These are phyloP conservation scores for Mirza zaza DNA, from an alignment of 2,113 vertebrate genomes.

Conservation along the genomic window DNA sequence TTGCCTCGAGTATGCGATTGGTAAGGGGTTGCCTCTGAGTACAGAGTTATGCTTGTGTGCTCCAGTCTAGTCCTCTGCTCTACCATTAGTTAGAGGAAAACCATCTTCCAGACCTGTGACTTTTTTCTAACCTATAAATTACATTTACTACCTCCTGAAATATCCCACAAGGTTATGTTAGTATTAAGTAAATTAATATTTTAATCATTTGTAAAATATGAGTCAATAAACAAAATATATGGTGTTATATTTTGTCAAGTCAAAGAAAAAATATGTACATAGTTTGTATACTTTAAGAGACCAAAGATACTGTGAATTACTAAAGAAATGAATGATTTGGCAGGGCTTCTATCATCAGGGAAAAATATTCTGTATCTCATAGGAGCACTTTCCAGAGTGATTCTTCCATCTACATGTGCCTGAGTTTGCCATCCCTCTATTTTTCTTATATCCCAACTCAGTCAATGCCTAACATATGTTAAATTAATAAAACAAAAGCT, in stretches of 20 bases:
- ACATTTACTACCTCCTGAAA: not conserved
- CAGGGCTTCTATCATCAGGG: not conserved
- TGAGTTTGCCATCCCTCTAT: not conserved
- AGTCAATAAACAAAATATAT: not conserved
- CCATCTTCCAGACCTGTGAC: not conserved
- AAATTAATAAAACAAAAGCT: slow-evolving; percentile 25
- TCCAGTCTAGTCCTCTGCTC: not conserved
- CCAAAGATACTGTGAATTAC: not conserved
- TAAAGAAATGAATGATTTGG: not conserved
- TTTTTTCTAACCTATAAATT: not conserved
- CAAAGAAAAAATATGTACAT: not conserved
- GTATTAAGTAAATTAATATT: slow-evolving; percentile 27
- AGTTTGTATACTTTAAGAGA: not conserved
- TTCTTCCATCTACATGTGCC: not conserved
- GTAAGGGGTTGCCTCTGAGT: not conserved
- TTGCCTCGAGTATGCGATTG: not conserved
- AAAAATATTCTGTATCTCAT: not conserved
- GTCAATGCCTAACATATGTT: not conserved
- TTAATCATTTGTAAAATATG: slow-evolving; percentile 31
- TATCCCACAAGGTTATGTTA: not conserved
- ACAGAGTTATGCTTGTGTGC: not conserved
- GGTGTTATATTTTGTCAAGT: not conserved
- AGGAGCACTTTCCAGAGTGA: not conserved
- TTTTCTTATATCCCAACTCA: slow-evolving; percentile 24
- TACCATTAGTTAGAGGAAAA: not conserved